Conservation (phyloP, 2,113 vertebrate genomes). For the Dicerorhinus sumatrensis region DNA sequence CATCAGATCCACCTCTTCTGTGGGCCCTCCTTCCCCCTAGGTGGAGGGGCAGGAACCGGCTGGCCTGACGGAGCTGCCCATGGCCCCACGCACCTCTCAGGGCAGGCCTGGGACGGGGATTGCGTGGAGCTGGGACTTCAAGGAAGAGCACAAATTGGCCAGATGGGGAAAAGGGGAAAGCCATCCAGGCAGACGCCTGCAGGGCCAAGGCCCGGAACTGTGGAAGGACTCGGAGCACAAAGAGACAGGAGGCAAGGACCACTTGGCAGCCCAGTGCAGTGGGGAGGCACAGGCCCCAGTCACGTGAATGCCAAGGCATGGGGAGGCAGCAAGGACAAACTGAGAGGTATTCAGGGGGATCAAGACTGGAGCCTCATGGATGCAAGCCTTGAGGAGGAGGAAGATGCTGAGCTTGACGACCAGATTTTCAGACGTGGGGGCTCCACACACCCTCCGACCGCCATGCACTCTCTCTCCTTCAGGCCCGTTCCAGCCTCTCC, state of each 20-base stretch:
- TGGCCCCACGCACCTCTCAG: accelerated
- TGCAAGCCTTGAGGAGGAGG: not conserved
- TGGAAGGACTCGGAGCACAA: not conserved
- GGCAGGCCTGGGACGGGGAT: not conserved
- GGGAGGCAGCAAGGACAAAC: not conserved
- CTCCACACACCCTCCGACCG: accelerated
- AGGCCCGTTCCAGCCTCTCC: not conserved
- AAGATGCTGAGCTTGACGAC: not conserved
- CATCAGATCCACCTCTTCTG: not conserved
- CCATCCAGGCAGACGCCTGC: not conserved
- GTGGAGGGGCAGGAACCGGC: not conserved
- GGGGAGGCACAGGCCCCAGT: too few relatives aligned
- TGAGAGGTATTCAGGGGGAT: not conserved
- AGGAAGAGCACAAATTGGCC: not conserved
- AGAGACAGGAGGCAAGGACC: not conserved
- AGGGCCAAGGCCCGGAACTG: not conserved
- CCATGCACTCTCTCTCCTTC: not conserved
- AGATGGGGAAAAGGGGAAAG: not conserved
- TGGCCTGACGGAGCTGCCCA: not conserved
- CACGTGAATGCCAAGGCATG: too few relatives aligned
- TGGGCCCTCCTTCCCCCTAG: too few relatives aligned
- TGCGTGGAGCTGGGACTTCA: not conserved
- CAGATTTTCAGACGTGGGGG: not conserved
- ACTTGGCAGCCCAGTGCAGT: not conserved
- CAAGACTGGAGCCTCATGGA: not conserved